Conservation (phyloP, 1,140 invertebrate genomes). For the Hylaeus anthracinus region DNA sequence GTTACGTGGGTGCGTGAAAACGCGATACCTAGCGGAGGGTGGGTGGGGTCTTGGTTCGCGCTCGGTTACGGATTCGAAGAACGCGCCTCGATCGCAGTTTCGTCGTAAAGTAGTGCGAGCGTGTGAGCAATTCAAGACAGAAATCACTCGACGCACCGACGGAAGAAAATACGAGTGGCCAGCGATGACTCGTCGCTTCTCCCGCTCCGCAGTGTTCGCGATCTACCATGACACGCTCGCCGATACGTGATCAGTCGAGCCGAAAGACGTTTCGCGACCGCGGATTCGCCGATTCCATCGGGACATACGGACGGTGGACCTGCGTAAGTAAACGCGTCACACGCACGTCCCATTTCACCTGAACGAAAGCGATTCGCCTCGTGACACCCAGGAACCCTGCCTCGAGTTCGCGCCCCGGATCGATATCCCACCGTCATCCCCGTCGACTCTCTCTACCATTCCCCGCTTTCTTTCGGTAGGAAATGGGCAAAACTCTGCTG, state of each 20-base stretch:
- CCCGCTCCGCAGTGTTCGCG: not conserved
- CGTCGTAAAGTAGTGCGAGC: not conserved
- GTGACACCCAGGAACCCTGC: not conserved
- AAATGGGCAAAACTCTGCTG: no score
- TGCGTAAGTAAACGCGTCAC: constrained; percentile 33
- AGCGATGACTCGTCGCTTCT: constrained; percentile 19
- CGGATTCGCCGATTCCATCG: not conserved
- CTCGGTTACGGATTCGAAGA: not conserved
- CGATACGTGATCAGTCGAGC: constrained; percentile 30
- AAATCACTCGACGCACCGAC: not conserved
- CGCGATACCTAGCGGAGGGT: not conserved
- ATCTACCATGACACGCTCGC: not conserved
- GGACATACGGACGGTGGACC: constrained; percentile 11
- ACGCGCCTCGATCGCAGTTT: constrained; percentile 16
- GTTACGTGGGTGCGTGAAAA: not conserved
- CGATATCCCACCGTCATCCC: constrained; percentile 12
- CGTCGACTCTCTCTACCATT: not conserved
- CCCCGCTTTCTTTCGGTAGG: no score
- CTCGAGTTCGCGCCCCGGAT: not conserved
- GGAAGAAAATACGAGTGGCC: not conserved
- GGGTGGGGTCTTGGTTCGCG: constrained; percentile 14
- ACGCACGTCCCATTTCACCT: no score
- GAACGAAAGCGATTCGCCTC: no score
- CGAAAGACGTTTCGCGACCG: not conserved
- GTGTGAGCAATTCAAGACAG: not conserved